Evolutionary conservation across 2,888 invertebrate genomes (phyloP).

Genomic region (Tenodera sinensis): DNA sequence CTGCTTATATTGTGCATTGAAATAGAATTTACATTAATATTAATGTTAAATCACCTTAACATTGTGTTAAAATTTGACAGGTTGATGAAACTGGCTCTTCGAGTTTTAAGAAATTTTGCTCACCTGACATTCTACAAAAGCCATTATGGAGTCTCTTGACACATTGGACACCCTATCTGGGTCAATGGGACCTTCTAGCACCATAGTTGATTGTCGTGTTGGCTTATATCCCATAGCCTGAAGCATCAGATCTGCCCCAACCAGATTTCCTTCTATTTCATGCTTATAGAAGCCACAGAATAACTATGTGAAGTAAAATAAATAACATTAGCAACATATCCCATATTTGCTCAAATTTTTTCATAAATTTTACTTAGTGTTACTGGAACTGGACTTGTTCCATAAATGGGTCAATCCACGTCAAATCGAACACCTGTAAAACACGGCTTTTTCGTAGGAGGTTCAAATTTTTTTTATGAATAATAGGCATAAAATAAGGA

Average conservation of each 20-base stretch:
- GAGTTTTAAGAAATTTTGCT: slow-evolving; percentile 7
- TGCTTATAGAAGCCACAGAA: slow-evolving; percentile 87
- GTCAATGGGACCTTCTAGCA: slow-evolving; percentile 70
- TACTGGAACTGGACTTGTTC: too few species aligned
- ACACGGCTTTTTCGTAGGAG: too few species aligned
- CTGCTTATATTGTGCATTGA: too few species aligned
- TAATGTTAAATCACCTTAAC: too few species aligned
- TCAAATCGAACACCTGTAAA: too few species aligned
- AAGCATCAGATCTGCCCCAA: slow-evolving; percentile 72
- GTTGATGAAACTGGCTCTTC: too few species aligned
- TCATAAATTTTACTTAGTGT: too few species aligned
- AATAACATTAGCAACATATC: background rate
- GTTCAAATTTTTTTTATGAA: too few species aligned
- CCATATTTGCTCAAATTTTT: background rate
- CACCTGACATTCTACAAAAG: slow-evolving; percentile 84
- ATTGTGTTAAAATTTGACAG: too few species aligned
- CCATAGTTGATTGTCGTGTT: slow-evolving; percentile 45
- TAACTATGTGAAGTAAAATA: slow-evolving; percentile 51
- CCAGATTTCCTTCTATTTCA: slow-evolving; percentile 75
- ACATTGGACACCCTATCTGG: slow-evolving; percentile 76
- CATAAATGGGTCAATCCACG: too few species aligned
- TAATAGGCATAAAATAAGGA: too few species aligned
- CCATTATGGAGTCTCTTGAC: slow-evolving; percentile 79
- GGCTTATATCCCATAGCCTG: slow-evolving; percentile 79
- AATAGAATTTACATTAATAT: too few species aligned